Base-by-base conservation (phyloP, 2,888 invertebrate species). In the Thumatha senex region DNA sequence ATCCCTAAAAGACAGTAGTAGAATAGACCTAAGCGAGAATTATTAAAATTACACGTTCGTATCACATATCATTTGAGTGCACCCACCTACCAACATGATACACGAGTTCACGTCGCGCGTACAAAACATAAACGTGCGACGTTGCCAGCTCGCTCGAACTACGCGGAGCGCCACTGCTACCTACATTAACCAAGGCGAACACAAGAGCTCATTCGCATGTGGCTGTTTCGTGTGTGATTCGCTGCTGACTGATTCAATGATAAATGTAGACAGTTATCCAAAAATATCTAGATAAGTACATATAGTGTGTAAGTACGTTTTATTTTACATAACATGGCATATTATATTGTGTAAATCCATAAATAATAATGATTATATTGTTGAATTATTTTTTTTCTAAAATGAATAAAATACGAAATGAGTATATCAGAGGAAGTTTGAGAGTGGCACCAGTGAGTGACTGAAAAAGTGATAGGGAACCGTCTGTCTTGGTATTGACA, bases 161-260 rank as follows among this genome's bases (percentile, higher is more conserved):
- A 44, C 45, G 31, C 47, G 35, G 76, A 76, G 79, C 82, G 80
- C 78, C 78, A 72, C 58, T 59, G 54, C 58, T 69, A 63, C 74
- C 72, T 76, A 78, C 75, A 72, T 76, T 71, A 70, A 70, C 74
- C 63, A 80, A 82, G 80, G 82, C 81, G 74, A 79, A 79, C 75
- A 57, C 65, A 72, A 57, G 65, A 71, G 67, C 58, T 51, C 65
- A 67, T 72, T 70, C 70, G 70, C 68, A 72, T 70, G 61, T 70
- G 51, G 51, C 57, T 53, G 56, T 53, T 51, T 48, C 43, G 57
- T 51, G 67, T 61, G 62, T 67, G 64, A 61, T 67, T 67, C 70
- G 62, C 64, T 68, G 63, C 70, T 59, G 69, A 65, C 62, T 67
- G 59, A 51, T 59, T 24, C 18, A 24, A 5, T 36, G 36, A 15